phyloP scores from a whole-genome alignment of 1,140 invertebrate species.

The Papilio polyxenes region DNA sequence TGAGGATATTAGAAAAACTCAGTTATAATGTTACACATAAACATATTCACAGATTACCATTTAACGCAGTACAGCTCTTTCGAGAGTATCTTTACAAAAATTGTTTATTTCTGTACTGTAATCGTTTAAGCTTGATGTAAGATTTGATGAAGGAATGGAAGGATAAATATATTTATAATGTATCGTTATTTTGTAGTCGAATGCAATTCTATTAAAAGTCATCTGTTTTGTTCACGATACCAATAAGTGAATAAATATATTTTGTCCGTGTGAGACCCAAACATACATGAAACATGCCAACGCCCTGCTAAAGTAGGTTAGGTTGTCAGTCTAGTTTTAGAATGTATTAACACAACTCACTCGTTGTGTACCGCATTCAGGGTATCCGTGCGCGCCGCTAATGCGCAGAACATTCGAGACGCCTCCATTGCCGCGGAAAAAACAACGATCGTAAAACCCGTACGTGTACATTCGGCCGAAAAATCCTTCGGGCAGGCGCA shows the following conservation, averaged over 20 bases:
- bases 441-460: constrained; percentile 94
- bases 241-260: background rate
- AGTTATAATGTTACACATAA: background rate
- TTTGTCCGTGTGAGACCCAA: background rate
- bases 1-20: constrained; percentile 32
- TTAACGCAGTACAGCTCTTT: background rate
- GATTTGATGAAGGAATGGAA: too few species aligned
- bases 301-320: constrained; percentile 1
- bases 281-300: constrained; percentile 23
- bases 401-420: constrained; percentile 91
- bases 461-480: constrained; percentile 95
- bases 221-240: background rate
- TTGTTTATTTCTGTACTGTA: too few species aligned
- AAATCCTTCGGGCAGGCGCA: constrained; percentile 93
- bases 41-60: background rate
- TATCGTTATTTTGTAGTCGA: too few species aligned
- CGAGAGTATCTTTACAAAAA: too few species aligned
- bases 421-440: constrained; percentile 93
- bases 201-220: too few species aligned
- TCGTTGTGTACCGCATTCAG: constrained; percentile 93
- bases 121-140: too few species aligned
- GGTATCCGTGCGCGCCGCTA: constrained; percentile 93
- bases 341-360: constrained; percentile 72
- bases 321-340: constrained; percentile 3
- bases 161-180: too few species aligned